A percentile compares a stretch with the other conserved stretches of the same genome.
phyloP scores from a whole-genome alignment of 1,140 invertebrate species.

The Eulimnadia texana region DNA sequence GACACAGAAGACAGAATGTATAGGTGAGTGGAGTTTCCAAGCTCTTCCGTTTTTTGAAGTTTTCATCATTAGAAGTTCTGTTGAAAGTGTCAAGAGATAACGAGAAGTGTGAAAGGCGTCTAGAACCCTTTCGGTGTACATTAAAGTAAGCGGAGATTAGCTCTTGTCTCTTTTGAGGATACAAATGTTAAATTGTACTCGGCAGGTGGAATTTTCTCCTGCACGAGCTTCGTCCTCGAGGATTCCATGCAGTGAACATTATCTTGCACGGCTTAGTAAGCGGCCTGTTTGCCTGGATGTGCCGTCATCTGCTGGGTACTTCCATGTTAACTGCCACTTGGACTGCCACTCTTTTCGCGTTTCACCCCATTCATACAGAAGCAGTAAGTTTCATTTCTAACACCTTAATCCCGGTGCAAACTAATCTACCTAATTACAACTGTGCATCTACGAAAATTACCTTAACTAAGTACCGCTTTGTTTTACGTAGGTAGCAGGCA shows the following conservation, averaged over 20 bases:
- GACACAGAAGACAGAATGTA: no score
- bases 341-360: slow-evolving; percentile 58
- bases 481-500: slow-evolving; percentile 54
- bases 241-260: slow-evolving; percentile 61
- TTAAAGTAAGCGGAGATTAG: neutral
- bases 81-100: no score
- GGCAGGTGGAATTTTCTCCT: slow-evolving; percentile 53
- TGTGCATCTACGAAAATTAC: no score
- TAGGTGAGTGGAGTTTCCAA: no score
- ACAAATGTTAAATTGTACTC: slow-evolving; percentile 20
- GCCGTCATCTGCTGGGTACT: slow-evolving; percentile 45
- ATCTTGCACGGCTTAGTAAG: slow-evolving; percentile 52
- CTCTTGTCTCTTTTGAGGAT: neutral
- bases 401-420: neutral
- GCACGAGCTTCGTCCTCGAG: slow-evolving; percentile 47
- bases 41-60: no score
- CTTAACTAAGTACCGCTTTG: no score
- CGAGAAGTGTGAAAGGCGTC: no score
- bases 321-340: slow-evolving; percentile 48
- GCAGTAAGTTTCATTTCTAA: slow-evolving; percentile 42
- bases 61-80: no score
- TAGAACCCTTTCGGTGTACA: no score
- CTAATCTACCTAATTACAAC: no score
- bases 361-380: slow-evolving; percentile 82
- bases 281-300: slow-evolving; percentile 51